A percentile compares a stretch with the other conserved stretches of the same genome.
Conservation (phyloP, 2,113 vertebrate genomes). For the Pluvianellus socialis region DNA sequence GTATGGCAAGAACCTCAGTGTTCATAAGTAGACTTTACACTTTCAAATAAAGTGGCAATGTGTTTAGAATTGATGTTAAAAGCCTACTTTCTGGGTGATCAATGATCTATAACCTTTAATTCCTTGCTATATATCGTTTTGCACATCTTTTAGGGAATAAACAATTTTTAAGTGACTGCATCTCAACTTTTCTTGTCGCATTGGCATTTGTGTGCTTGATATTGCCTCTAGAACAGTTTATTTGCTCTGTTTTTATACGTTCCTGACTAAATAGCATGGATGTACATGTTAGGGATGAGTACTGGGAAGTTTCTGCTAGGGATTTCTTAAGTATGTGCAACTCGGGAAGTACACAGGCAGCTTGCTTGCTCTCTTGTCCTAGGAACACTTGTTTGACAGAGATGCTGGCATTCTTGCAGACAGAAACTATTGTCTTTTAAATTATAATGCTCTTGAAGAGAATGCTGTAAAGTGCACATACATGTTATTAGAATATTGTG, state of each 20-base stretch:
- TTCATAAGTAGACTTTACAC: background rate
- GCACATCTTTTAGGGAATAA: background rate
- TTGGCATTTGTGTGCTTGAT: background rate
- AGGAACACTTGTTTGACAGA: background rate
- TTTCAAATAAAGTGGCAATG: background rate
- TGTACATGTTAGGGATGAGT: background rate
- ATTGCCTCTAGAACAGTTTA: rapidly evolving
- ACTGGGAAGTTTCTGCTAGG: background rate
- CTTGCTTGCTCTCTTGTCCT: background rate
- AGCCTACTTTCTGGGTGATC: background rate
- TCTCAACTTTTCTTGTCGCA: background rate
- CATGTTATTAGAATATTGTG: background rate
- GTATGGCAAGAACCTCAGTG: background rate
- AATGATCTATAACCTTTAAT: background rate
- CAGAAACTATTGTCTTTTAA: background rate
- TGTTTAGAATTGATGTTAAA: background rate
- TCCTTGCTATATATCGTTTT: background rate
- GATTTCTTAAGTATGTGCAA: background rate
- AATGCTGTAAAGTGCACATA: background rate
- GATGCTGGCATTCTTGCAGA: background rate
- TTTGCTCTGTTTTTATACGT: background rate
- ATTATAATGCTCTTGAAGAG: background rate
- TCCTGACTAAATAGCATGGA: background rate
- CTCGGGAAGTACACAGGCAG: background rate
- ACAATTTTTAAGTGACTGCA: background rate